phyloP scores from a whole-genome alignment of 30 jellyfish, hydroid and myxozoan species.

The Chrysaora quinquecirrha region DNA sequence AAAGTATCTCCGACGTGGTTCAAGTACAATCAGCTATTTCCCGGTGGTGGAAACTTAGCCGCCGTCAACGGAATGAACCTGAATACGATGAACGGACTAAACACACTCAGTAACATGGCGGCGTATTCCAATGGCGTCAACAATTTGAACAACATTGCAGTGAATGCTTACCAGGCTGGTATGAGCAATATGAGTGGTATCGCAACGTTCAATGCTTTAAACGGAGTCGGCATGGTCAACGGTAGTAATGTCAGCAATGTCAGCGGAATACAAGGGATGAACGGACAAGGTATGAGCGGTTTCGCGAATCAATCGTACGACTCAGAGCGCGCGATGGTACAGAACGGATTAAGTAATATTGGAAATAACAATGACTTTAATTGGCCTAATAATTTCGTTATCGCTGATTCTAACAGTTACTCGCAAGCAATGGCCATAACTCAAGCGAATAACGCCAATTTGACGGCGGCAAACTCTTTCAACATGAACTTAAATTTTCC shows the following conservation, averaged over 20 bases:
- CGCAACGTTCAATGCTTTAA: conserved; percentile 87
- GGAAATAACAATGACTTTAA: conserved; percentile 78
- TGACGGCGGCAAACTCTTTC: conserved; percentile 61
- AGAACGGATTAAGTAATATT: conserved; percentile 68
- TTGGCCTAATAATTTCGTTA: conserved; percentile 93
- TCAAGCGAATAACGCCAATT: conserved; percentile 74
- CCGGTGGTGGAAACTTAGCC: conserved; percentile 77
- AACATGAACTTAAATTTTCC: conserved; percentile 91
- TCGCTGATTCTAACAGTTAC: conserved; percentile 86
- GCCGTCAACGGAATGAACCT: conserved; percentile 93
- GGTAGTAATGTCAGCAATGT: conserved; percentile 84
- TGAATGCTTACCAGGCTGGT: conserved; percentile 91
- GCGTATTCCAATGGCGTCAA: conserved; percentile 91
- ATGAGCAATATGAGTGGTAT: conserved; percentile 80
- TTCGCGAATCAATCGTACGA: conserved; percentile 94
- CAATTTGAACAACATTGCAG: conserved; percentile 70
- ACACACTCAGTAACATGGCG: conserved; percentile 83
- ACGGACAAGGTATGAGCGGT: conserved; percentile 87
- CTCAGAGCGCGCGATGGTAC: conserved; percentile 83
- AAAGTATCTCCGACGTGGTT: conserved; percentile 98
- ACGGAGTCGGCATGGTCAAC: conserved; percentile 88
- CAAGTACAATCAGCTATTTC: conserved; percentile 88
- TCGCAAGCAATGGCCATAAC: conserved; percentile 92
- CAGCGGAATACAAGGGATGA: conserved; percentile 74
- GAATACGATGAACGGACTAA: conserved; percentile 86